Evolutionary conservation across 2,888 invertebrate species (phyloP), one percentile per base, ranked within the genome.

Genomic region (Thumatha senex): DNA sequence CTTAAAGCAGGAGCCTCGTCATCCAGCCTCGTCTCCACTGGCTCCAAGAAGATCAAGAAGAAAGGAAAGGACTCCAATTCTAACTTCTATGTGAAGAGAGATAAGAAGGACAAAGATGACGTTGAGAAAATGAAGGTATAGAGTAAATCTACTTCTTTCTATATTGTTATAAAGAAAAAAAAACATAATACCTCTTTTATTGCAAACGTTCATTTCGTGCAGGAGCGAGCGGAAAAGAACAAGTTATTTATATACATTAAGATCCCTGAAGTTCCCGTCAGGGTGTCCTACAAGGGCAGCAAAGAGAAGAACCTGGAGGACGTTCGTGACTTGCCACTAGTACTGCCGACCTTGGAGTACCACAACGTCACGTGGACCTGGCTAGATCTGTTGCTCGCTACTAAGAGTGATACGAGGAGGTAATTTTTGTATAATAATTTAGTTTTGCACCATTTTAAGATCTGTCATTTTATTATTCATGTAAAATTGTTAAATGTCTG

Each of bases 351-450:
- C 0, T 92, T 99, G 59, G 99, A 99, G 86, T 99, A 99, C 86
- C 99, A 99, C 84, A 99, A 99, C 84, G 97, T 98, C 48, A 99
- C 99, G 2, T 99, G 99, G 99, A 99, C 99, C 0, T 99, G 99
- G 99, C 93, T 99, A 18, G 99, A 99, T 89, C 92, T 99, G 67
- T 92, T 99, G 58, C 92, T 99, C 76, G 98, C 98, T 1, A 97
- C 99, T 92, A 98, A 99, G 88, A 97, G 95, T 67, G 98, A 98
- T 67, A 98, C 97, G 48, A 95, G 98, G 68, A 94, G 96, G 70
- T 98, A 95, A 95, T 97, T 56, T 4, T 24, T 39, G 9, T n/a
- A 38, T 30, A 30, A 30, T 30, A 8, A 8, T 30, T 8, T 5
- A 30, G 8, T 8, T 5, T 30, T 30, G 8, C n/a, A n/a, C n/a